Percentiles rank a stretch among this genome's conserved stretches.
Evolutionary conservation across 2,113 vertebrate genomes (phyloP).

Genomic region (Vombatus ursinus): DNA sequence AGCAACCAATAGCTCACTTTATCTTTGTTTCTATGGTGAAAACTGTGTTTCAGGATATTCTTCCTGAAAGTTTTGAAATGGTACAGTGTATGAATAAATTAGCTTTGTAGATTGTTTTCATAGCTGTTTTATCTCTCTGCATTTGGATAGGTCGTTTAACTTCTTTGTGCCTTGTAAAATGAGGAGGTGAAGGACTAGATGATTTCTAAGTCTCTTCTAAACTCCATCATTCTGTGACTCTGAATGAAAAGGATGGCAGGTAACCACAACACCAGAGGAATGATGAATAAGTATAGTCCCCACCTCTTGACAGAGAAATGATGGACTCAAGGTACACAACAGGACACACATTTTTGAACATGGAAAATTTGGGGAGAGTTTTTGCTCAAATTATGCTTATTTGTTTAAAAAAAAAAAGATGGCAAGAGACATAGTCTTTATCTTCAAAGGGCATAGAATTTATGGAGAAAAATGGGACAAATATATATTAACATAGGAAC

Average conservation of each 20-base stretch:
- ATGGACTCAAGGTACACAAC: background rate
- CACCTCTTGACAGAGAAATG: background rate
- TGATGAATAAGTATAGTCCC: background rate
- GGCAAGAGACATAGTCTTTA: background rate
- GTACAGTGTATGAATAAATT: background rate
- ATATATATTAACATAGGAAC: background rate
- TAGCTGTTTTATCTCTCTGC: background rate
- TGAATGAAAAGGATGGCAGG: background rate
- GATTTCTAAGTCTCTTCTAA: background rate
- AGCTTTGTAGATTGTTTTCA: background rate
- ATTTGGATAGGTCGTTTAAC: background rate
- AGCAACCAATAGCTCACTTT: conserved; percentile 2
- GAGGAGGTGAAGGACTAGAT: background rate
- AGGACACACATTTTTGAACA: background rate
- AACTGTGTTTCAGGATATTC: background rate
- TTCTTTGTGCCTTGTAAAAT: background rate
- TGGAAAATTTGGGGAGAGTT: background rate
- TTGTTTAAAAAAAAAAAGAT: background rate
- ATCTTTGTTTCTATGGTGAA: background rate
- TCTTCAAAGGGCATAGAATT: background rate
- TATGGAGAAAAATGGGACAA: background rate
- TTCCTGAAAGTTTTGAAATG: conserved; percentile 1
- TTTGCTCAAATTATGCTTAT: background rate
- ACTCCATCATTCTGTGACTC: background rate
- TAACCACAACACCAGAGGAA: background rate